These are phyloP conservation scores for Oplegnathus fasciatus DNA, from an alignment of 2,113 vertebrate genomes.

Conservation along the genomic window DNA sequence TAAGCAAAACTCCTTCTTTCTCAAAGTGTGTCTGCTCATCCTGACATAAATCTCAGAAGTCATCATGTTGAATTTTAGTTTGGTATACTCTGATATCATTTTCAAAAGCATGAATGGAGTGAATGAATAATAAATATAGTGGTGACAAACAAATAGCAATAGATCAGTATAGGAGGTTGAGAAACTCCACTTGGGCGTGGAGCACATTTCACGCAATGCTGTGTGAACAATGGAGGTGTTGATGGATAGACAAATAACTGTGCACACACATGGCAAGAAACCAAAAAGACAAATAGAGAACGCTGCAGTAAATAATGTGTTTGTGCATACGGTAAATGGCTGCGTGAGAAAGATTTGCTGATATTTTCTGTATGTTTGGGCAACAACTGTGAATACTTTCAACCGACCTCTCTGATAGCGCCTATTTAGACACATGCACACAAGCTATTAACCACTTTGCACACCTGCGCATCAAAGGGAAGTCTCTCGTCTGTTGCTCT, in stretches of 20 bases:
- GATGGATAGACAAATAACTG: slow-evolving; percentile 29
- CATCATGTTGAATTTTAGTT: not conserved
- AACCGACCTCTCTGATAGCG: not conserved
- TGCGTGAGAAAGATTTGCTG: not conserved
- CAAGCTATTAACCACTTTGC: not conserved
- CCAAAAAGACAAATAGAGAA: not conserved
- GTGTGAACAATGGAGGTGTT: slow-evolving; percentile 19
- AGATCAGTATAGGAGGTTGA: not conserved
- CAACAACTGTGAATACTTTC: not conserved
- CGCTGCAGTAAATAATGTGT: not conserved
- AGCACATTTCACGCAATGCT: not conserved
- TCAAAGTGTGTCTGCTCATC: not conserved
- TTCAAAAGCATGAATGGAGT: not conserved
- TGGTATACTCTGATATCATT: not conserved
- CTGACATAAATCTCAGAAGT: not conserved
- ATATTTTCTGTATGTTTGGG: slow-evolving; percentile 1
- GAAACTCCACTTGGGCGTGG: slow-evolving; percentile 52
- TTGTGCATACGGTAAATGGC: not conserved
- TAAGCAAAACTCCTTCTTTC: not conserved
- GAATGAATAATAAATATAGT: not conserved
- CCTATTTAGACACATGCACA: not conserved
- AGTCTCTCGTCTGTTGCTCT: not conserved
- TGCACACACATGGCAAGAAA: slow-evolving; percentile 3
- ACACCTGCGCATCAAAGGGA: not conserved
- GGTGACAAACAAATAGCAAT: not conserved